Percentiles rank a stretch among this genome's conserved stretches.
Conservation (phyloP, 2,797 vertebrate genomes). For the Setipinna tenuifilis region DNA sequence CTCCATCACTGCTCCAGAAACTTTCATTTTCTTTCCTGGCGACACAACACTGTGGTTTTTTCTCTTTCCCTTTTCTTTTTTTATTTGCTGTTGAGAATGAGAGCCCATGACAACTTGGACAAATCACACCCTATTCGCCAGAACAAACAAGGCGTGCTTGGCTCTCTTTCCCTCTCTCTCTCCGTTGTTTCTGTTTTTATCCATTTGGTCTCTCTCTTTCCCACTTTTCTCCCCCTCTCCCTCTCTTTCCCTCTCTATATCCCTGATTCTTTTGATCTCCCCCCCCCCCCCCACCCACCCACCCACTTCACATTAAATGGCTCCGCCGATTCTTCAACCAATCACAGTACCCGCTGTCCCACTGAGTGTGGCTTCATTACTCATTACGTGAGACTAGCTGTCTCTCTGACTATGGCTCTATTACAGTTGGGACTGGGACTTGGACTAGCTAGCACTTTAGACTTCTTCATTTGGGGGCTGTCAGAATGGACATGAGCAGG, state of each 20-base stretch:
- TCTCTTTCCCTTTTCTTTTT: no score
- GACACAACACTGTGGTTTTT: background rate
- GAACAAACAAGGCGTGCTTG: background rate
- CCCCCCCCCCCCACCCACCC: no score
- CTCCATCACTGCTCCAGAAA: slow-evolving; percentile 35
- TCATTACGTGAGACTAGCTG: background rate
- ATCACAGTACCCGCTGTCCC: background rate
- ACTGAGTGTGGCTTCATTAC: background rate
- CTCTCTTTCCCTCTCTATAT: background rate
- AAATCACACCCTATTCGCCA: slow-evolving; percentile 14
- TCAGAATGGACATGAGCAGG: no score
- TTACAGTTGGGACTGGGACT: no score
- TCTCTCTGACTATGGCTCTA: background rate
- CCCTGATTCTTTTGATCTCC: no score
- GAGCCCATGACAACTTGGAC: background rate
- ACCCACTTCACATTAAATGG: background rate
- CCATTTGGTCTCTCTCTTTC: background rate
- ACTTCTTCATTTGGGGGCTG: no score
- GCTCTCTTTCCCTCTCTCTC: background rate
- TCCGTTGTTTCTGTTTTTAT: background rate
- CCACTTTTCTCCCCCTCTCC: background rate
- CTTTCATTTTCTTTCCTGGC: background rate
- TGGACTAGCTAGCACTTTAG: background rate
- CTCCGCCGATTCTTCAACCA: background rate
- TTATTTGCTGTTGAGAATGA: background rate